phyloP scores from a whole-genome alignment of 2,113 vertebrate species.

The Microcebus murinus region DNA sequence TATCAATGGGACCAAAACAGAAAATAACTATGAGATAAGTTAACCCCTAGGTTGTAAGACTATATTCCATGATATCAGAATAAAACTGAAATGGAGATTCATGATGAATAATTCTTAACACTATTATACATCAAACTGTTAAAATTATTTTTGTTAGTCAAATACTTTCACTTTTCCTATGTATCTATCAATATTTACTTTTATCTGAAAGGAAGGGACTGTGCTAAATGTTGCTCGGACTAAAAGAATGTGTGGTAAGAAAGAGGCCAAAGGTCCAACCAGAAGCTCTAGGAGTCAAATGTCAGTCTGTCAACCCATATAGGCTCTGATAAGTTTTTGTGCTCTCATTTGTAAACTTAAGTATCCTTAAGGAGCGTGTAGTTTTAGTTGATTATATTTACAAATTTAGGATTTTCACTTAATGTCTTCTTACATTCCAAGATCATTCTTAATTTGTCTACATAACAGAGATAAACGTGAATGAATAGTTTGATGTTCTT shows the following conservation, averaged over 20 bases:
- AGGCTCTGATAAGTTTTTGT: not conserved
- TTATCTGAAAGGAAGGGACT: constrained; percentile 28
- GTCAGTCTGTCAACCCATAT: not conserved
- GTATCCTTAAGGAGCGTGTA: not conserved
- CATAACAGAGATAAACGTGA: not conserved
- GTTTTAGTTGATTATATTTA: not conserved
- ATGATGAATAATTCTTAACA: not conserved
- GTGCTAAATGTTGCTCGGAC: not conserved
- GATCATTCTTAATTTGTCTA: constrained; percentile 39
- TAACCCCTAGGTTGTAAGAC: not conserved
- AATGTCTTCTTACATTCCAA: not conserved
- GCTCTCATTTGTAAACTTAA: constrained; percentile 8
- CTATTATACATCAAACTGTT: not conserved
- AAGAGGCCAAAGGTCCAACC: not conserved
- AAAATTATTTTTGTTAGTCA: not conserved
- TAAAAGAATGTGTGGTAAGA: not conserved
- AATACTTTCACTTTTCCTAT: constrained; percentile 20
- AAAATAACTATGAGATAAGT: not conserved
- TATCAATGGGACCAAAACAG: constrained; percentile 4
- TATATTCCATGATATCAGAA: not conserved
- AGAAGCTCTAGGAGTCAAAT: not conserved
- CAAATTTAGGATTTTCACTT: not conserved
- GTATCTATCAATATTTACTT: not conserved
- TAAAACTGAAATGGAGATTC: not conserved
- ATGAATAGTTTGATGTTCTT: constrained; percentile 1